Base-by-base conservation (phyloP, 2,888 invertebrate species). In the Clostera curtula region DNA sequence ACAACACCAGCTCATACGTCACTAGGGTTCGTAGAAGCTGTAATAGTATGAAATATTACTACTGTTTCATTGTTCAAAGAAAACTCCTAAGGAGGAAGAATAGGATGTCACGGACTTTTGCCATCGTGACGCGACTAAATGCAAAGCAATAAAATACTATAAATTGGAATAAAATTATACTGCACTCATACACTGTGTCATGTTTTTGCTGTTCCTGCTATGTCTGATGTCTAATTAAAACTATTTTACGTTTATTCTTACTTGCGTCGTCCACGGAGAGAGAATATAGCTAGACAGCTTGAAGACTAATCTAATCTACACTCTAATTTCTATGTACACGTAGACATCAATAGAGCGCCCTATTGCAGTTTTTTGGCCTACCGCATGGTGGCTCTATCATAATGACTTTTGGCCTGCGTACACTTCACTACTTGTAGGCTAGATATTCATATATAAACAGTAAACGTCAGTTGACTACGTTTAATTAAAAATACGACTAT, bases 11-110 rank as follows among this genome's bases (percentile, higher is more conserved):
- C 49, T 88, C 88, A 36, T 88, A 88, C 0, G 88, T 88, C 5
- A 88, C 85, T 16, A 89, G 86, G 0, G 88, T 88, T 17, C 87
- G 87, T 7, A 86, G 74, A 3, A 88, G 71, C 88, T 88, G 60
- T 40, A 71, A 72, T 31, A 36, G 37, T n/a, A n/a, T n/a, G 43
- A 43, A 36, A 29, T 1, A 12, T 3, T 16, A 9, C 12, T 10
- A 2, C 8, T 12, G 21, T 21, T 27, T 22, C n/a, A n/a, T n/a
- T n/a, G n/a, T n/a, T n/a, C n/a, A 19, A 4, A 20, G 3, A 24
- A 11, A 24, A 16, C 3, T 19, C 6, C 6, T 4, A 19, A n/a
- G n/a, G n/a, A n/a, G 1, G 3, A 3, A 19, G 19, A 19, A 19
- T 3, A 19, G 11, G 11, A 11, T 19, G 19, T 4, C 19, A 19